phyloP scores from a whole-genome alignment of 1,140 invertebrate species.

The Cyclargus thomasi region DNA sequence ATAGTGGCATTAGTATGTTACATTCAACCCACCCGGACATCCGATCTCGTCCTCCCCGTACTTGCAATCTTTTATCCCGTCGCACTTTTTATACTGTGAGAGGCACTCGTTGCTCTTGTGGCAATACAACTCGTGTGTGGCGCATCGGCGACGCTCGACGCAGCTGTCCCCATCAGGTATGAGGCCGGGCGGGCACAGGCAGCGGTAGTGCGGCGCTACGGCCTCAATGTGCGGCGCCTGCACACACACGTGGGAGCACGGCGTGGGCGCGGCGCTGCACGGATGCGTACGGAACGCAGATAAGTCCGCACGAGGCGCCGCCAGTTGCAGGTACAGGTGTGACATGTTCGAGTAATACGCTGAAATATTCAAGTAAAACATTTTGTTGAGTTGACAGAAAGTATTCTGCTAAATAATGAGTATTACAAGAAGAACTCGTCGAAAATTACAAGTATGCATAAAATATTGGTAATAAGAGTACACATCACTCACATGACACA shows the following conservation, averaged over 20 bases:
- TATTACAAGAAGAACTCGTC: no score
- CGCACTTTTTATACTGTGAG: conserved; percentile 78
- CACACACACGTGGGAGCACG: conserved; percentile 85
- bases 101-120: conserved; percentile 79
- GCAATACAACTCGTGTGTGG: conserved; percentile 74
- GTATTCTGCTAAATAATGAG: no score
- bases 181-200: conserved; percentile 79
- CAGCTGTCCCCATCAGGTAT: conserved; percentile 75
- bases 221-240: conserved; percentile 56
- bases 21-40: conserved; percentile 63
- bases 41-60: conserved; percentile 81
- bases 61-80: conserved; percentile 81
- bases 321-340: conserved; percentile 44
- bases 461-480: no score
- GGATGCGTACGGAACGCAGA: conserved; percentile 77
- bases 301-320: conserved; percentile 23
- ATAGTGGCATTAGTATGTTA: no score
- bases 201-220: conserved; percentile 51
- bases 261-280: conserved; percentile 79
- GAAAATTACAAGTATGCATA: no score
- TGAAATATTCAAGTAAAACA: background rate
- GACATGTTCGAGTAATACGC: conserved; percentile 32
- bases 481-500: no score
- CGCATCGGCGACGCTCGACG: conserved; percentile 65
- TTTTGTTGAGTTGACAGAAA: no score